phyloP scores from a whole-genome alignment of 2,888 invertebrate genomes.

The Sminthurides aquaticus region DNA sequence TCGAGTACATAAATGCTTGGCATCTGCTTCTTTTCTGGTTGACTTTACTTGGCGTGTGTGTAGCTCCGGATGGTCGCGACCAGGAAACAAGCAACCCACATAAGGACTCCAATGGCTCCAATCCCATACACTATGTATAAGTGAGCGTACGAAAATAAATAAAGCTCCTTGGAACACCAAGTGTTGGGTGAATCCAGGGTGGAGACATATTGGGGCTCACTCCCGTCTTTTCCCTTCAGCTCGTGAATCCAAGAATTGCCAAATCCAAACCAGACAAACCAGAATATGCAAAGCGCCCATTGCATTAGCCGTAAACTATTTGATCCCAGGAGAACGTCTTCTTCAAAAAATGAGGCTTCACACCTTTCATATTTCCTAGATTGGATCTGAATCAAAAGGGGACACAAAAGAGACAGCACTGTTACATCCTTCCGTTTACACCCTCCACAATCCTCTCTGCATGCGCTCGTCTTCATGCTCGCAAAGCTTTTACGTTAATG shows the following conservation, averaged over 20 bases:
- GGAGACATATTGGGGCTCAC: constrained; percentile 52
- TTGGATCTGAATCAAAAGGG: constrained; percentile 60
- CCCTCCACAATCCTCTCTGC: background rate
- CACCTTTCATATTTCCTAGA: constrained; percentile 51
- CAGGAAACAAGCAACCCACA: constrained; percentile 43
- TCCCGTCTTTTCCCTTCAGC: constrained; percentile 64
- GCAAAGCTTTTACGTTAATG: no score
- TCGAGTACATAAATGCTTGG: no score
- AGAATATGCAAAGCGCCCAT: constrained; percentile 59
- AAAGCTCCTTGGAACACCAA: constrained; percentile 71
- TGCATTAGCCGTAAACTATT: constrained; percentile 60
- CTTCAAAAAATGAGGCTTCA: constrained; percentile 44
- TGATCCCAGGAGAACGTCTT: constrained; percentile 46
- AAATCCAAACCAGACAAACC: constrained; percentile 66
- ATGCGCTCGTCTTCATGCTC: no score
- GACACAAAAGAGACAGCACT: background rate
- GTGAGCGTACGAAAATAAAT: constrained; percentile 68
- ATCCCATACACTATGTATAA: constrained; percentile 63
- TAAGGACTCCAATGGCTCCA: constrained; percentile 53
- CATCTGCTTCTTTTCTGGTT: no score
- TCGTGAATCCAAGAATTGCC: constrained; percentile 72
- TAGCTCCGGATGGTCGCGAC: constrained; percentile 12
- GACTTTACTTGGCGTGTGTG: constrained; percentile 11
- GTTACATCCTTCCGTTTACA: background rate
- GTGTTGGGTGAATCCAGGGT: constrained; percentile 66